phyloP scores from a whole-genome alignment of 1,140 invertebrate genomes.

The Calephelis virginiensis region DNA sequence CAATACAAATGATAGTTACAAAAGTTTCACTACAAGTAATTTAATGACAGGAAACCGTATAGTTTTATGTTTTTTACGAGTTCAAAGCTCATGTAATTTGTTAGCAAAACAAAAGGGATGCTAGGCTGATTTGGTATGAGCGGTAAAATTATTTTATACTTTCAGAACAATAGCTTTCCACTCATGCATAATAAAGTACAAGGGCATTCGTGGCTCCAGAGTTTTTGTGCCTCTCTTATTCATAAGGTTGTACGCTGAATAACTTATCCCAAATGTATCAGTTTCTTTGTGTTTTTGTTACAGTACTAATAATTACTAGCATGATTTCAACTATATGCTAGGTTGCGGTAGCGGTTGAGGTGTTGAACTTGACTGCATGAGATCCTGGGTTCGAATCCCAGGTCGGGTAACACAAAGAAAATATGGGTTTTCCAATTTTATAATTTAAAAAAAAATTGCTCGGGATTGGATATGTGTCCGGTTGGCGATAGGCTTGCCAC shows the following conservation, averaged over 20 bases:
- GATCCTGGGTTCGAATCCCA: too few species aligned
- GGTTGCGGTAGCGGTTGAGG: too few species aligned
- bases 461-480: too few species aligned
- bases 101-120: conserved; percentile 6
- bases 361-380: too few species aligned
- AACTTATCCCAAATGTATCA: conserved; percentile 8
- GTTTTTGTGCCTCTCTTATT: conserved; percentile 9
- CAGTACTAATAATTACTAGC: too few species aligned
- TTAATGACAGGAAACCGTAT: conserved; percentile 17
- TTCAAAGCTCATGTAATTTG: conserved; percentile 15
- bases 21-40: conserved; percentile 7
- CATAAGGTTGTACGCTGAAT: conserved; percentile 11
- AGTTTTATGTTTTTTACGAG: conserved; percentile 7
- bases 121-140: conserved; percentile 12
- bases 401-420: too few species aligned
- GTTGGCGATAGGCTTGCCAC: too few species aligned
- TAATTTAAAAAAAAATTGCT: too few species aligned
- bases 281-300: not conserved
- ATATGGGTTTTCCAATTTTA: too few species aligned
- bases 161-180: conserved; percentile 8
- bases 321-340: too few species aligned
- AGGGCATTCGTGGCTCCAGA: conserved; percentile 2
- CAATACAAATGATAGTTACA: not conserved
- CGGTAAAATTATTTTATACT: conserved; percentile 13
- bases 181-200: conserved; percentile 10